Percentiles rank a stretch among this genome's conserved stretches.
phyloP scores from a whole-genome alignment of 2,888 invertebrate species.

The Drosophila rubida region DNA sequence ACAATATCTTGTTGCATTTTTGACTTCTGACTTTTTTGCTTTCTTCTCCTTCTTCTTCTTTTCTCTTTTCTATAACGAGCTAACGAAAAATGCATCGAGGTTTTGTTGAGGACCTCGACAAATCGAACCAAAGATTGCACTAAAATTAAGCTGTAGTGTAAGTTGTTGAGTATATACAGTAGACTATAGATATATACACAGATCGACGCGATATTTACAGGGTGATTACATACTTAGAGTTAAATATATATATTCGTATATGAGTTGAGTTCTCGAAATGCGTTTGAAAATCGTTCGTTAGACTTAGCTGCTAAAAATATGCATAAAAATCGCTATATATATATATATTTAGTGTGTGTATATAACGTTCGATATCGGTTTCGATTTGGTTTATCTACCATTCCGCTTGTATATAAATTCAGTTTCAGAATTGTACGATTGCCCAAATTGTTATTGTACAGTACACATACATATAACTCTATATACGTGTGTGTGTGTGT shows the following conservation, averaged over 20 bases:
- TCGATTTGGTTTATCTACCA: conserved; percentile 28
- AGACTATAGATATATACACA: conserved; percentile 28
- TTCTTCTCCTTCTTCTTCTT: too few species aligned
- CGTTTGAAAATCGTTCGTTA: conserved; percentile 62
- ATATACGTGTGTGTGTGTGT: conserved; percentile 18
- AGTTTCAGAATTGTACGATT: conserved; percentile 77
- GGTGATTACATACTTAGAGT: too few species aligned
- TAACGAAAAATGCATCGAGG: conserved; percentile 32
- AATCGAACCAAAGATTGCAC: conserved; percentile 74
- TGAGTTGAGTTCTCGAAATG: conserved; percentile 53
- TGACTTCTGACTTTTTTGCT: conserved; percentile 40
- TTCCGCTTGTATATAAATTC: conserved; percentile 73
- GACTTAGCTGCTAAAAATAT: conserved; percentile 61
- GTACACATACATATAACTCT: conserved; percentile 36
- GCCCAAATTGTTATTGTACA: conserved; percentile 65
- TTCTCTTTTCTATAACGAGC: conserved; percentile 32
- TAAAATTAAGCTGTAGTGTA: conserved; percentile 75
- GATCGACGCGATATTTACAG: conserved; percentile 30
- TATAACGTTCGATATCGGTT: conserved; percentile 32
- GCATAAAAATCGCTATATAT: conserved; percentile 65
- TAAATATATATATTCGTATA: conserved; percentile 6
- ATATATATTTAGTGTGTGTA: conserved; percentile 7
- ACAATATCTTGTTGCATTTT: conserved; percentile 79
- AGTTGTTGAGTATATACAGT: conserved; percentile 62
- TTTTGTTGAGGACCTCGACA: conserved; percentile 16